These are phyloP conservation scores for Cryptotermes secundus DNA, from an alignment of 1,140 invertebrate genomes.

Conservation along the genomic window DNA sequence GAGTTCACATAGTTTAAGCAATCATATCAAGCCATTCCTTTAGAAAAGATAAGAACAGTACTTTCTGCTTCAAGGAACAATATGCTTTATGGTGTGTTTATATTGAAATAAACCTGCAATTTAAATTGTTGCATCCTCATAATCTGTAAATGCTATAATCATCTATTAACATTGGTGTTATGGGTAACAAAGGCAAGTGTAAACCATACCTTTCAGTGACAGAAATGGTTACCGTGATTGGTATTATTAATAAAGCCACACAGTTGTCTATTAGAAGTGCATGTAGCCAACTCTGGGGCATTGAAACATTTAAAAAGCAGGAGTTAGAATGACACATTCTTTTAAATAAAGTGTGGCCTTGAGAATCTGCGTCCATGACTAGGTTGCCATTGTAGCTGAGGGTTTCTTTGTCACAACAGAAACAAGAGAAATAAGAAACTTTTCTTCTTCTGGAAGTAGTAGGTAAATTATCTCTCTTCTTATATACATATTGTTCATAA, in stretches of 20 bases:
- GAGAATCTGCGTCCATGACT: slow-evolving; percentile 3
- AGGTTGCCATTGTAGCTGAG: not conserved
- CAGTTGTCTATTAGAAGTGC: not conserved
- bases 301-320: not conserved
- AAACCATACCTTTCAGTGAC: not conserved
- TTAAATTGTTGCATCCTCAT: not conserved
- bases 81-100: not conserved
- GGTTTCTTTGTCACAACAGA: not conserved
- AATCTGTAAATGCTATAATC: not conserved
- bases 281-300: not conserved
- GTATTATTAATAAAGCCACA: not conserved
- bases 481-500: not conserved
- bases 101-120: not conserved
- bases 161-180: not conserved
- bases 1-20: not conserved
- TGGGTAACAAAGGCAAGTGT: not conserved
- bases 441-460: not conserved
- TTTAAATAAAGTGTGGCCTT: slow-evolving; percentile 7
- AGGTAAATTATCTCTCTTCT: not conserved
- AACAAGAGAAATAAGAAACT: not conserved
- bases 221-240: not conserved
- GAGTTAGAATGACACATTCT: not conserved
- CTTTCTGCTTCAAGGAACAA: not conserved
- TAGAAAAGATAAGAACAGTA: not conserved
- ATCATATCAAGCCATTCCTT: slow-evolving; percentile 19